Evolutionary conservation across 2,888 invertebrate species (phyloP), one percentile per base, ranked within the genome.

Genomic region (Conistra vaccinii): DNA sequence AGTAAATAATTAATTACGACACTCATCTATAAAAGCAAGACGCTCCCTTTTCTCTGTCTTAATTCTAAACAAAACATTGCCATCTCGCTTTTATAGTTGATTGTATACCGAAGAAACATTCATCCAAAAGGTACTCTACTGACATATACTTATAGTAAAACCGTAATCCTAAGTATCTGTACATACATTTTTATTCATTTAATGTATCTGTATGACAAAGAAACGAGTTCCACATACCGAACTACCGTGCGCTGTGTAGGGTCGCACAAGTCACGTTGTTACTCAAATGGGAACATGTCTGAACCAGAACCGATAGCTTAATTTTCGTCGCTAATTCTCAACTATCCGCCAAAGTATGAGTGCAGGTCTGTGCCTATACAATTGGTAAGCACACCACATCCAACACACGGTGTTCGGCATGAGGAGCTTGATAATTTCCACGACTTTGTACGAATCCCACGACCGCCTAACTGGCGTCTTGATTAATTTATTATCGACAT

Each of bases 381-480:
- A 57, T 9, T 32, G 14, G 12, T 63, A 29, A 32, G 20, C 73
- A 32, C 20, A 51, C 32, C 32, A 35, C 39, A 69, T 58, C 61
- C 61, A 72, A 51, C 62, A 63, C 65, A 69, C 62, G 29, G 48
- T 32, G 58, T 76, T 85, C 71, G 73, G 69, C 53, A 73, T 67
- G 66, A 58, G 65, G 71, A 79, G 45, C 63, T 76, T 62, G 29
- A 42, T 58, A 35, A 68, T 29, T 69, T 69, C 62, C 63, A 72
- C n/a, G 53, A 81, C 48, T 81, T 81, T 86, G 72, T 77, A 86
- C 80, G 71, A 73, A 80, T 63, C 53, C 69, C 69, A 76, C 69
- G 76, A 62, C 69, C 69, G 35, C 62, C n/a, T 62, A 73, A 60
- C 61, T 69, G 69, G 76, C 63, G 77, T 65, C 51, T 69, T 32